Percentiles rank a stretch among this genome's conserved stretches.
Evolutionary conservation across 2,888 invertebrate genomes (phyloP).

Genomic region (Drosophila testacea): DNA sequence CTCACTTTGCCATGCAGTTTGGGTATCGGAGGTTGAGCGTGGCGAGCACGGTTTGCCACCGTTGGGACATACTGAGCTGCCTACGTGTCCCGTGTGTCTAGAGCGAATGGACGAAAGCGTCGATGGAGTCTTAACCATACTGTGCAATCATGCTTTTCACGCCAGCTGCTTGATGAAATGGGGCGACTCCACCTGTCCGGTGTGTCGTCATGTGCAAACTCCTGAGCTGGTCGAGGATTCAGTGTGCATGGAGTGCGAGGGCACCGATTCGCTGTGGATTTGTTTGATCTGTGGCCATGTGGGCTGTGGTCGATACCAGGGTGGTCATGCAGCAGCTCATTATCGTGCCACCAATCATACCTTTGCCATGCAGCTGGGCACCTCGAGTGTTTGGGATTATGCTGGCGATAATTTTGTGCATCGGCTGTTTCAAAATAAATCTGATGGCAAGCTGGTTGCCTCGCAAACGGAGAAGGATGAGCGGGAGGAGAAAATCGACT

Average conservation of each 20-base stretch:
- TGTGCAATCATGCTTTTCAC: conserved; percentile 99
- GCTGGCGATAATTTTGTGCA: conserved; percentile 97
- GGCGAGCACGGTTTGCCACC: conserved; percentile 90
- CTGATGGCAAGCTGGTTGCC: conserved; percentile 97
- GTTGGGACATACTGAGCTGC: conserved; percentile 95
- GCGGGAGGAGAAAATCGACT: conserved; percentile 94
- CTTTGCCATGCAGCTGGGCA: conserved; percentile 98
- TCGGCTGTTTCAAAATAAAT: conserved; percentile 97
- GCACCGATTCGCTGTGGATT: conserved; percentile 96
- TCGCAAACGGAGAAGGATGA: conserved; percentile 89
- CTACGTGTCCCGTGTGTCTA: conserved; percentile 93
- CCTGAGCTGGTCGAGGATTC: conserved; percentile 87
- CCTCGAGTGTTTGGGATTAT: conserved; percentile 99
- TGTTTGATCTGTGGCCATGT: conserved; percentile 99
- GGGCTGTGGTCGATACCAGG: conserved; percentile 96
- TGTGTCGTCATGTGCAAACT: conserved; percentile 92
- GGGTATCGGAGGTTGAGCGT: conserved; percentile 97
- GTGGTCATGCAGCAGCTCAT: conserved; percentile 98
- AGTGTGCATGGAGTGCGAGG: conserved; percentile 87
- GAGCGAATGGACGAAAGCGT: conserved; percentile 99
- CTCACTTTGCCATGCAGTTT: conserved; percentile 96
- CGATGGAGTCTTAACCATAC: conserved; percentile 97
- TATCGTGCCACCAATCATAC: conserved; percentile 98
- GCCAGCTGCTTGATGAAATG: conserved; percentile 97
- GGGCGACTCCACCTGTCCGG: conserved; percentile 98